phyloP scores from a whole-genome alignment of 2,888 invertebrate species.

The Dynastes grantii region DNA sequence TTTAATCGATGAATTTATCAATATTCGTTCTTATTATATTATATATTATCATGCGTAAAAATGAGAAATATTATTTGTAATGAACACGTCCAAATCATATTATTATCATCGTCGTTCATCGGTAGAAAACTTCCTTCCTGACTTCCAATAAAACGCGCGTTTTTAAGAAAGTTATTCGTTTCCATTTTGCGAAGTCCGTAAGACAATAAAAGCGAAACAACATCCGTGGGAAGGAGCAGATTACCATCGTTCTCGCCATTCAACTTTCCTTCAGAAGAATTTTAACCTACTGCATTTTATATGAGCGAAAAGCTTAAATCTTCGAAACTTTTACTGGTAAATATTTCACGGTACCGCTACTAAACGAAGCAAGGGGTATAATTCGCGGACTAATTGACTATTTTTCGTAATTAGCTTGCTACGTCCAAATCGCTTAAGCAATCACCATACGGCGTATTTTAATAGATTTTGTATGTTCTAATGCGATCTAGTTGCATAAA shows the following conservation, averaged over 20 bases:
- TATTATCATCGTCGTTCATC: no score
- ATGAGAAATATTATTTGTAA: no score
- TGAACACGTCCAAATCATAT: no score
- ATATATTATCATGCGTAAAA: no score
- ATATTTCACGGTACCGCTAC: conserved; percentile 50
- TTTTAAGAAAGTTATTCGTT: not conserved
- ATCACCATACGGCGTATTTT: no score
- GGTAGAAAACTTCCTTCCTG: no score
- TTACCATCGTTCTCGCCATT: conserved; percentile 38
- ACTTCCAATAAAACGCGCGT: no score
- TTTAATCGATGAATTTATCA: no score
- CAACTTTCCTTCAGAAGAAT: conserved; percentile 15
- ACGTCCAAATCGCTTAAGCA: no score
- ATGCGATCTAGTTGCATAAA: no score
- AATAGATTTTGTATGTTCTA: no score
- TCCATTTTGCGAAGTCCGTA: not conserved
- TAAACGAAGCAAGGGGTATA: not conserved
- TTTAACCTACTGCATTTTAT: conserved; percentile 53
- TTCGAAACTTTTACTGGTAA: conserved; percentile 50
- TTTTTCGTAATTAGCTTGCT: not conserved
- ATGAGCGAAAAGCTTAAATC: conserved; percentile 53
- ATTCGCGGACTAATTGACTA: conserved; percentile 6
- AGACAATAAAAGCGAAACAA: conserved; percentile 6
- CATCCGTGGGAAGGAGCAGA: conserved; percentile 51
- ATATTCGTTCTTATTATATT: no score